A percentile compares a stretch with the other conserved stretches of the same genome.
Evolutionary conservation across 2,113 vertebrate species (phyloP).

Genomic region (Mirounga angustirostris): DNA sequence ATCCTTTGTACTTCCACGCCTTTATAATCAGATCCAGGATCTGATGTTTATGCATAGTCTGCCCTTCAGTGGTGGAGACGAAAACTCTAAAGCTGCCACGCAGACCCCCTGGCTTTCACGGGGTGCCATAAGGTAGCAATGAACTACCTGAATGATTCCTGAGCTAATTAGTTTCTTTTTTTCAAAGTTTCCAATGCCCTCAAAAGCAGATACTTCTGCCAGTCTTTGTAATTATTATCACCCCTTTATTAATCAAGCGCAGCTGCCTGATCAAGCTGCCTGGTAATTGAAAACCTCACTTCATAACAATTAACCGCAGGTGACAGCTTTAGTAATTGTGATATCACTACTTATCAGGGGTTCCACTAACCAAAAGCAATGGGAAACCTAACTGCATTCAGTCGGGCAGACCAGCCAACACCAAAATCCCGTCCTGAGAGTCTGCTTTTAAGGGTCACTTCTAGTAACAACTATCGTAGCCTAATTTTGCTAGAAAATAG

Average conservation of each 20-base stretch:
- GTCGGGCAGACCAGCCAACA: not conserved
- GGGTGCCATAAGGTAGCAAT: no score
- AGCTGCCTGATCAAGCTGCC: not conserved
- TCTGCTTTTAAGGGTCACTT: not conserved
- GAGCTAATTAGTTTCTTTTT: not conserved
- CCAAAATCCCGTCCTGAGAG: not conserved
- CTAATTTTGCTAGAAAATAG: not conserved
- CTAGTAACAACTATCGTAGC: not conserved
- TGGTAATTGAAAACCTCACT: not conserved
- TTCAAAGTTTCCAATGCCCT: not conserved
- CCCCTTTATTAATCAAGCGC: not conserved
- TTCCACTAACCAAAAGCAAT: not conserved
- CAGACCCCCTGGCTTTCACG: not conserved
- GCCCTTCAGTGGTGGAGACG: not conserved
- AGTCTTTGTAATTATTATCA: not conserved
- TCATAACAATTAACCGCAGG: not conserved
- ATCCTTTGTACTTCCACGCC: not conserved
- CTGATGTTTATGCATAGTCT: not conserved
- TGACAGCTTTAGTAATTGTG: not conserved
- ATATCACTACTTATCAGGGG: not conserved
- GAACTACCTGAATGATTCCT: not conserved
- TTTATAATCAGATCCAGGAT: not conserved
- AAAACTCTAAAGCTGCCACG: not conserved
- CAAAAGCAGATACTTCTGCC: not conserved
- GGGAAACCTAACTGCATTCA: not conserved